Base-by-base conservation (phyloP, 2,888 invertebrate species). In the Esperia sulphurella region DNA sequence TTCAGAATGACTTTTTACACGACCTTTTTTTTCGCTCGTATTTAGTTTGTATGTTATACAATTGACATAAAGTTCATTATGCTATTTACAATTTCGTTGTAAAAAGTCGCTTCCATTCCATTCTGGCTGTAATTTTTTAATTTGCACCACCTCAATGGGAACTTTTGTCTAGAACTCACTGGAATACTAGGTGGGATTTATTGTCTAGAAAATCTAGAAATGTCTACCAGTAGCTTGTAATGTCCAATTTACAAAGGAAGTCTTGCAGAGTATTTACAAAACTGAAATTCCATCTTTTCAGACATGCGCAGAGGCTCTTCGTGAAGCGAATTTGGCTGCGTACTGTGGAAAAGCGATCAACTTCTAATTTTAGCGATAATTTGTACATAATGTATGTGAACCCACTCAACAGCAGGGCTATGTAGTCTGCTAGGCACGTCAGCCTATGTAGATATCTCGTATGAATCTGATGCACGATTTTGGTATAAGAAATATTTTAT, bases 271-370 rank as follows among this genome's bases (percentile, higher is more conserved):
- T 14, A 33, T 6, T 8, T 12, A 12, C 12, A 42, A 21, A 33
- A 14, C 10, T 14, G 33, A 14, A 37, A 7, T 44, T 31, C 43
- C 1, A 7, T 58, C 40, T 54, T 92, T 92, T 0, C 91, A 97
- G 97, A 99, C 99, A 43, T 98, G 98, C 68, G 91, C 99, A 5
- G 99, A 99, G 89, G 99, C 99, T 1, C 92, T 99, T 50, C 93
- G 98, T 77, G 99, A 99, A 91, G 99, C 99, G 31, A 97, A 98
- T 78, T 77, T 99, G 60, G 95, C 97, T 10, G 98, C 99, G 28
- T 98, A 96, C 81, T 95, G 92, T 78, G 99, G 99, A 69, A 99
- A 99, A 90, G 93, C 99, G 33, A 98, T 99, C 85, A 99, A 99
- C 91, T 99, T 98, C 83, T 96, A 94, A 73, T 59, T 50, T 48